These are phyloP conservation scores for Danaus melanippus DNA, from an alignment of 1,140 invertebrate genomes.

Conservation along the genomic window DNA sequence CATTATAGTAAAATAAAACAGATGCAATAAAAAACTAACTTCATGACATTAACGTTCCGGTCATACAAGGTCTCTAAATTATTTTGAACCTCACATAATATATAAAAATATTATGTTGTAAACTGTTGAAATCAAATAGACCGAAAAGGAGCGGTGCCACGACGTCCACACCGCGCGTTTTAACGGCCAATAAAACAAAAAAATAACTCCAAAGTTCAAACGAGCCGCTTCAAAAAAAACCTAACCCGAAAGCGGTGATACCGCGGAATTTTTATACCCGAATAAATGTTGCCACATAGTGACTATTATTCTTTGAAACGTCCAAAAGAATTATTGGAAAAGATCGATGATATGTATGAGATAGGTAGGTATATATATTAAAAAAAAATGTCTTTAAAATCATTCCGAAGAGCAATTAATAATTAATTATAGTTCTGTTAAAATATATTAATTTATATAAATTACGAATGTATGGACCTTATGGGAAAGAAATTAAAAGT, in stretches of 20 bases:
- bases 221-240: conserved; percentile 28
- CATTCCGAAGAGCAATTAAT: too few relatives aligned
- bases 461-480: neutral
- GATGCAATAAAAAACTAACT: too few relatives aligned
- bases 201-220: conserved; percentile 34
- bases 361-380: neutral
- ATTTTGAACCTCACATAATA: neutral
- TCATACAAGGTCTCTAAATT: too few relatives aligned
- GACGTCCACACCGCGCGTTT: conserved; percentile 24
- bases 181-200: conserved; percentile 41
- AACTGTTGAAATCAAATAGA: neutral
- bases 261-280: conserved; percentile 28
- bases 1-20: too few relatives aligned
- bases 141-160: conserved; percentile 6
- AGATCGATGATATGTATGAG: neutral
- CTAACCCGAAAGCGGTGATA: conserved; percentile 2
- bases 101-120: conserved; percentile 3
- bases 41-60: too few relatives aligned
- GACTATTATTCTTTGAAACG: neutral
- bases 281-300: neutral
- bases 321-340: conserved; percentile 1
- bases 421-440: too few relatives aligned
- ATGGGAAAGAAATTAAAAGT: neutral
- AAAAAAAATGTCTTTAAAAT: too few relatives aligned
- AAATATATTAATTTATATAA: too few relatives aligned